A percentile compares a stretch with the other conserved stretches of the same genome.
phyloP scores from a whole-genome alignment of 2,113 vertebrate genomes.

The Anthoscopus minutus region DNA sequence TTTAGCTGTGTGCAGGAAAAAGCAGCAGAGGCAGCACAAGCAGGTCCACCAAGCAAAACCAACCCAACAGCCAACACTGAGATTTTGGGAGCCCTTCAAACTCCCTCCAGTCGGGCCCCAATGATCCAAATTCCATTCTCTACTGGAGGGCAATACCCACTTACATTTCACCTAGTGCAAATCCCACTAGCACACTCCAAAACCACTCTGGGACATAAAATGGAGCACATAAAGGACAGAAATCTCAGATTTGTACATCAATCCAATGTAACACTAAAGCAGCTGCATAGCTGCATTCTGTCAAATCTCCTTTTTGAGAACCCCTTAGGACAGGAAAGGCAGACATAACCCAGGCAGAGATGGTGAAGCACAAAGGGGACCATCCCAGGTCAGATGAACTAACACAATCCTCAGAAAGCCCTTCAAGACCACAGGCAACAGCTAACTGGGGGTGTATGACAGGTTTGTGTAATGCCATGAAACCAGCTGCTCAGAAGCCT shows the following conservation, averaged over 20 bases:
- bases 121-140: neutral
- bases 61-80: neutral
- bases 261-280: neutral
- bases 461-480: neutral
- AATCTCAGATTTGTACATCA: neutral
- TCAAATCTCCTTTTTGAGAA: neutral
- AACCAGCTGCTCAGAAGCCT: neutral
- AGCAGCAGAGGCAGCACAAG: neutral
- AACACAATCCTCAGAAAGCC: neutral
- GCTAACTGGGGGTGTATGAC: fast-evolving
- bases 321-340: neutral
- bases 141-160: neutral
- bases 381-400: neutral
- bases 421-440: neutral
- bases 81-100: neutral
- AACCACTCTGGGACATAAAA: neutral
- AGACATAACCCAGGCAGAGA: neutral
- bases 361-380: neutral
- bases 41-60: neutral
- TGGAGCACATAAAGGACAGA: fast-evolving
- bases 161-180: neutral
- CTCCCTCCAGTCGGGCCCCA: neutral
- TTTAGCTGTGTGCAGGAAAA: neutral
- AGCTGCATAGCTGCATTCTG: neutral
- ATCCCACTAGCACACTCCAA: neutral